phyloP scores from a whole-genome alignment of 2,113 vertebrate genomes.

The Lota lota region DNA sequence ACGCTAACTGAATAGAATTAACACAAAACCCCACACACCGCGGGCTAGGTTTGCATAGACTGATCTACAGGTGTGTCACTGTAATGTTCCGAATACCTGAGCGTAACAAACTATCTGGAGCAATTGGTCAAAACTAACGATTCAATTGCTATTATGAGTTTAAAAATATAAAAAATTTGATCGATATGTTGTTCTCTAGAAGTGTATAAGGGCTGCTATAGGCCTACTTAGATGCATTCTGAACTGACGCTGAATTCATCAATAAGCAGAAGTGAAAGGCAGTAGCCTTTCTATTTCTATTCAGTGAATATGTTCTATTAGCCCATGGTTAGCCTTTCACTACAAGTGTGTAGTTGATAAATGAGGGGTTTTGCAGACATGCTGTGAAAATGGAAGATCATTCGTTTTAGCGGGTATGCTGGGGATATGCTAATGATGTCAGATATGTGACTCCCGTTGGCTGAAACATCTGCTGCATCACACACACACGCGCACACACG shows the following conservation, averaged over 20 bases:
- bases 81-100: no score
- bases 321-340: slow-evolving; percentile 38
- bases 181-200: neutral
- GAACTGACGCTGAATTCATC: no score
- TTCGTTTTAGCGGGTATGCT: slow-evolving; percentile 36
- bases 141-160: no score
- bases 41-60: neutral
- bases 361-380: slow-evolving; percentile 54
- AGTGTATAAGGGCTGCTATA: neutral
- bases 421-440: slow-evolving; percentile 40
- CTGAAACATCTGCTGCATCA: slow-evolving; percentile 56
- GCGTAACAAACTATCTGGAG: no score
- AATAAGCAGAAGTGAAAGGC: no score
- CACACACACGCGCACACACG: neutral
- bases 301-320: neutral
- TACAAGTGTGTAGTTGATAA: slow-evolving; percentile 25
- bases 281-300: neutral
- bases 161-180: no score
- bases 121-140: no score
- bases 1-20: neutral
- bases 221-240: no score
- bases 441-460: slow-evolving; percentile 55
- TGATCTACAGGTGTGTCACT: no score
- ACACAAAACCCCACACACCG: no score
- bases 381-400: slow-evolving; percentile 62